Evolutionary conservation across 2,888 invertebrate genomes (phyloP), one percentile per base, ranked within the genome.

Genomic region (Ommatoiulus sabulosus): DNA sequence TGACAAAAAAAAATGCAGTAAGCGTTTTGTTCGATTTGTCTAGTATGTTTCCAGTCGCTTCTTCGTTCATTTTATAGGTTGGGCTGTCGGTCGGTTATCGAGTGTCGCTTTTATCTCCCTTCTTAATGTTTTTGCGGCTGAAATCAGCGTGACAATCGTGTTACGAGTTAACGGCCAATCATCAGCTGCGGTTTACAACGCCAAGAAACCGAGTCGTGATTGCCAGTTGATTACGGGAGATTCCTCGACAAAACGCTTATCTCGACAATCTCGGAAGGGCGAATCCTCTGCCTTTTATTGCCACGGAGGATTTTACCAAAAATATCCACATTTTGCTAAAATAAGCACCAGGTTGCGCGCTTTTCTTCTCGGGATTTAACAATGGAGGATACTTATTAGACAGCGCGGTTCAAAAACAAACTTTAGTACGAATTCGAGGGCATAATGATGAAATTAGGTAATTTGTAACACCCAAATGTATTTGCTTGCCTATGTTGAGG

Each of bases 131-230:
- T 72, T 72, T 7, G 8, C n/a, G 72, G 24, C 8, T 7, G 72
- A 72, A 72, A 72, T 72, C 72, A 72, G 72, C 72, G 72, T 72
- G 72, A 72, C 72, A 72, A 72, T 72, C 72, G 72, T 72, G 72
- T 24, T 72, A 72, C 24, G 24, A 72, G 72, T 72, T 72, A 72
- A 72, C 72, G 24, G 72, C 72, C 72, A 72, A 72, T 72, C 72
- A 72, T 72, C 72, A 72, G 72, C 24, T 72, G 72, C 72, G 72
- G 72, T 72, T 72, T 72, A 72, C 72, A 72, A 72, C 24, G 72
- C 24, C 24, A 72, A 24, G 72, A 24, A 72, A 72, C 72, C 72
- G 24, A 24, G 72, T n/a, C 72, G n/a, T 72, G 72, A 72, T 72
- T 72, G 72, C 72, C 72, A 72, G 72, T 72, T 72, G 72, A 72